These are phyloP conservation scores for Linurgus olivaceus DNA, from an alignment of 2,797 vertebrate genomes.

Conservation along the genomic window DNA sequence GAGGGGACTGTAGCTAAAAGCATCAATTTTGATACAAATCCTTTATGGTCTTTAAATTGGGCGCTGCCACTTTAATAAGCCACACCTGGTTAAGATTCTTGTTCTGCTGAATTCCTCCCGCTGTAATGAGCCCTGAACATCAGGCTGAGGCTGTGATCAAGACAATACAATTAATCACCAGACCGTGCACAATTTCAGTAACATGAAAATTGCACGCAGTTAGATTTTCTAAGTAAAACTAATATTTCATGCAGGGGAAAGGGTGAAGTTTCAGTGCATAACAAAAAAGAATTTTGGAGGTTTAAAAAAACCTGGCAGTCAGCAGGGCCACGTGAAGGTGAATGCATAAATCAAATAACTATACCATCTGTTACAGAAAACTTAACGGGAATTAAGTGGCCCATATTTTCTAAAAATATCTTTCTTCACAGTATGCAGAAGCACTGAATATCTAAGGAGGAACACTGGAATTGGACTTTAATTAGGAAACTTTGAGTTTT, in stretches of 20 bases:
- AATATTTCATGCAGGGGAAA: slow-evolving; percentile 68
- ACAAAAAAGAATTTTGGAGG: slow-evolving; percentile 43
- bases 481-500: slow-evolving; percentile 52
- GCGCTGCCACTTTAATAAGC: slow-evolving; percentile 69
- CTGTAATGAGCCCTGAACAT: slow-evolving; percentile 70
- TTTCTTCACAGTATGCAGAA: slow-evolving; percentile 59
- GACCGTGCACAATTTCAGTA: slow-evolving; percentile 70
- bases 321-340: slow-evolving; percentile 74
- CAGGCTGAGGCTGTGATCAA: slow-evolving; percentile 67
- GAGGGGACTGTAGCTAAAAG: slow-evolving; percentile 52
- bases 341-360: slow-evolving; percentile 75
- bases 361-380: slow-evolving; percentile 75
- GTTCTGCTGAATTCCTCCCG: slow-evolving; percentile 57
- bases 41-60: slow-evolving; percentile 68
- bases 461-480: slow-evolving; percentile 51
- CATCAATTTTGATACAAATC: slow-evolving; percentile 67
- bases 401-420: slow-evolving; percentile 73
- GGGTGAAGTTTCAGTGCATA: slow-evolving; percentile 56
- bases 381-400: slow-evolving; percentile 71
- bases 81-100: slow-evolving; percentile 67
- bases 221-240: slow-evolving; percentile 66
- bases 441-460: slow-evolving; percentile 52
- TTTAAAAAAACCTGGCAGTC: slow-evolving; percentile 64
- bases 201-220: slow-evolving; percentile 64
- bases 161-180: slow-evolving; percentile 75